Percentiles rank a stretch among this genome's conserved stretches.
Conservation (phyloP, 30 jellyfish, hydroid and myxozoan genomes). For the Phacellophora camtschatica region DNA sequence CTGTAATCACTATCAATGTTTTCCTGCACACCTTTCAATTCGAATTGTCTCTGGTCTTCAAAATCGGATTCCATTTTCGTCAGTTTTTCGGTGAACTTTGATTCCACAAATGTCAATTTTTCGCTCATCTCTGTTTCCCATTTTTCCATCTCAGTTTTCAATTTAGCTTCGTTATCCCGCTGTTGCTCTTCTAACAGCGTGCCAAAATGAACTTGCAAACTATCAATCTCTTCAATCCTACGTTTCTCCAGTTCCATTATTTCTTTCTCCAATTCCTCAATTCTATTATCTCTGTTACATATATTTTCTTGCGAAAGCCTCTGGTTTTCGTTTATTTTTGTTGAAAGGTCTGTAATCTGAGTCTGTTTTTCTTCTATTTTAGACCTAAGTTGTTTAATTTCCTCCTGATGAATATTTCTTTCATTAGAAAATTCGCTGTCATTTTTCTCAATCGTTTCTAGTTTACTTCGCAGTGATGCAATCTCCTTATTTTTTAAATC, state of each 20-base stretch:
- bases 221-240: conserved; percentile 33
- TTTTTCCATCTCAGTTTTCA: conserved; percentile 23
- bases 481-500: conserved; percentile 26
- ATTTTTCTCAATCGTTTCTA: conserved; percentile 10
- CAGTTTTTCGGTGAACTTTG: background rate
- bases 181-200: conserved; percentile 22
- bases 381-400: conserved; percentile 21
- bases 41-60: background rate
- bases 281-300: conserved; percentile 48
- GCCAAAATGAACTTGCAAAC: conserved; percentile 58
- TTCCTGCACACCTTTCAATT: background rate
- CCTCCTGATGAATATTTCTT: conserved; percentile 35
- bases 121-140: conserved; percentile 34
- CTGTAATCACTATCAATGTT: background rate
- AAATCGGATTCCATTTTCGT: background rate
- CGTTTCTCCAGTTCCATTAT: background rate
- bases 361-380: conserved; percentile 66
- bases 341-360: background rate
- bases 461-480: background rate
- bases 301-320: background rate
- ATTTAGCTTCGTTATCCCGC: conserved; percentile 28
- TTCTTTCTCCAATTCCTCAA: conserved; percentile 54
- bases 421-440: conserved; percentile 15
- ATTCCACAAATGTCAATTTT: background rate
- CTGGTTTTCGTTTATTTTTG: conserved; percentile 5